Evolutionary conservation across 2,888 invertebrate species (phyloP), one percentile per base, ranked within the genome.

Genomic region (Leptopilina syphax): DNA sequence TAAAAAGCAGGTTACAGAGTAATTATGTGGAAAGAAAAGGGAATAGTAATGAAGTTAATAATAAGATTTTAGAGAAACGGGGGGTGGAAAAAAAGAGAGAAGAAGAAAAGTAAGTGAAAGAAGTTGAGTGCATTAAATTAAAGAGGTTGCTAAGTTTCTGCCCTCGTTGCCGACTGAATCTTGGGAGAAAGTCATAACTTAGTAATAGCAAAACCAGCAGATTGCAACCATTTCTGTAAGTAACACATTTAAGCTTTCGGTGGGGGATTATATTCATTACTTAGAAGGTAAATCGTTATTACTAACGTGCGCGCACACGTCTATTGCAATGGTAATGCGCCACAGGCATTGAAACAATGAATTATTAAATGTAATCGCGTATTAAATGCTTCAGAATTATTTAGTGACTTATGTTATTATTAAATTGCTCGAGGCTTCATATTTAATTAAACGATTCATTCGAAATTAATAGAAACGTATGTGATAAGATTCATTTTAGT

Each of bases 241-340:
- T 73, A 73, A 57, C 57, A 57, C 73, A 60, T 73, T 73, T 34
- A 57, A 73, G 73, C 57, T 57, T 27, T n/a, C 57, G 34, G 73
- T 34, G 34, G 73, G 34, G 73, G 73, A 73, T 73, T 73, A 73
- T 60, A n/a, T 73, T 73, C 41, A 73, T 73, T 73, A 73, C 73
- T 34, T 73, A 34, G 73, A 57, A 73, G 57, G 73, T 57, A 73
- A 73, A 60, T 73, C 73, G 73, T 73, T 73, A 73, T 41, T 73
- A 73, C 57, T 73, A 57, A 73, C 57, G n/a, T 34, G 65, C 27
- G 63, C 18, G 47, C 18, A 18, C 18, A 34, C 9, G 57, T 54
- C 27, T 60, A 57, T 73, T 57, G 73, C 10, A 10, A 41, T n/a
- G 41, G 73, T 57, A 57, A 57, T 73, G 57, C 41, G n/a, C 57